Conservation (phyloP, 2,113 vertebrate species). For the Plotosus lineatus region DNA sequence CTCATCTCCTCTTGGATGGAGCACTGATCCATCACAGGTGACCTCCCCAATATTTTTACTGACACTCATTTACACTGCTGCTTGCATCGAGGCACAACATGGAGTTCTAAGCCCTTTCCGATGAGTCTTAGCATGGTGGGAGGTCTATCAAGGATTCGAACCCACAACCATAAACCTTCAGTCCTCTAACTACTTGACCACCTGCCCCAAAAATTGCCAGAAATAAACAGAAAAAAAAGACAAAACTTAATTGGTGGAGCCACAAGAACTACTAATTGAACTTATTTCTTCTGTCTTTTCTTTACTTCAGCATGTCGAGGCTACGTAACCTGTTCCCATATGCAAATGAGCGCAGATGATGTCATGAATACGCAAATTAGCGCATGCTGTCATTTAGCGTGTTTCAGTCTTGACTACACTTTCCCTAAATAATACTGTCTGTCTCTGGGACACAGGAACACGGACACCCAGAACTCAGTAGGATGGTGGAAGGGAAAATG, state of each 20-base stretch:
- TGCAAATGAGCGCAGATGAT: not conserved
- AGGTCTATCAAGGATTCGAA: no score
- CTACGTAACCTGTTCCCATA: not conserved
- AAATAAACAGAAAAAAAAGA: no score
- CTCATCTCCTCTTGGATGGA: no score
- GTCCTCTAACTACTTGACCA: no score
- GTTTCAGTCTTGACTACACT: not conserved
- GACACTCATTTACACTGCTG: no score
- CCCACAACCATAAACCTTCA: no score
- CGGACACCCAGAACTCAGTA: not conserved
- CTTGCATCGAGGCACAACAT: no score
- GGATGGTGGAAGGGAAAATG: not conserved
- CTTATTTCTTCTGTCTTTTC: not conserved
- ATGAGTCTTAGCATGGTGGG: no score
- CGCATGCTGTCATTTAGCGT: not conserved
- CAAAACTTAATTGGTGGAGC: no score
- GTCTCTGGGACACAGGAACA: not conserved
- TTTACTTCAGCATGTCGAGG: not conserved
- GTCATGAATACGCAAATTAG: conserved; percentile 9
- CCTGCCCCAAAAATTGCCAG: not conserved
- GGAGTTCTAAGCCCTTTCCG: no score
- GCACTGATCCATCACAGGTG: no score
- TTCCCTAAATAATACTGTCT: not conserved
- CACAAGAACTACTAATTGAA: not conserved
- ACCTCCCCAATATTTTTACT: no score